Evolutionary conservation across 2,797 vertebrate species (phyloP).

Genomic region (Thalassophryne amazonica): DNA sequence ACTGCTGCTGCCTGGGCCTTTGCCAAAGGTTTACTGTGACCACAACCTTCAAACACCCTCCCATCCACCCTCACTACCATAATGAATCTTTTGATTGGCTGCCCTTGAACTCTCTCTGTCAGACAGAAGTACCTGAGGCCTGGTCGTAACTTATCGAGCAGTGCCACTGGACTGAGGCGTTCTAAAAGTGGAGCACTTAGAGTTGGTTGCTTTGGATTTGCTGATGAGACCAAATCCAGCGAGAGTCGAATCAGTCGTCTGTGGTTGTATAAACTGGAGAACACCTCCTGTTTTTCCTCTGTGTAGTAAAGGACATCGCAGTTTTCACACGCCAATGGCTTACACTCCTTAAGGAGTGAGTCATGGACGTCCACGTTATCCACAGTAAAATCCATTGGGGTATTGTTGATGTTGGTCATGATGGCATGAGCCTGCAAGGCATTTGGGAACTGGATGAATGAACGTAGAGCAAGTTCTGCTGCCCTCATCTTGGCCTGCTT

Average conservation of each 20-base stretch:
- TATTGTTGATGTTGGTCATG: constrained; percentile 73
- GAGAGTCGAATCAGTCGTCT: constrained; percentile 76
- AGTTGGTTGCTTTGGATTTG: constrained; percentile 51
- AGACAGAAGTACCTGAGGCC: constrained; percentile 89
- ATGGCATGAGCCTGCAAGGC: constrained; percentile 85
- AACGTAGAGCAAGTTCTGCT: constrained; percentile 87
- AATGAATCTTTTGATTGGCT: constrained; percentile 84
- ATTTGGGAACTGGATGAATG: constrained; percentile 91
- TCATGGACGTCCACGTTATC: constrained; percentile 86
- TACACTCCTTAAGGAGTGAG: constrained; percentile 84
- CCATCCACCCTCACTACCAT: constrained; percentile 90
- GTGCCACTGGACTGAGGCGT: constrained; percentile 80
- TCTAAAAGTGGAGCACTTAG: constrained; percentile 30
- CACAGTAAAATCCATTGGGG: constrained; percentile 85
- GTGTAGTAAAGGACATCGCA: constrained; percentile 60
- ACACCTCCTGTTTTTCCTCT: constrained; percentile 69
- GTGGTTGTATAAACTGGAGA: constrained; percentile 69
- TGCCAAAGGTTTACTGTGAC: constrained; percentile 90
- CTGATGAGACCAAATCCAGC: constrained; percentile 80
- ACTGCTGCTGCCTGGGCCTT: constrained; percentile 87
- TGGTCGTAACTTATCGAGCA: constrained; percentile 86
- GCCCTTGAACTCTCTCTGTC: constrained; percentile 79
- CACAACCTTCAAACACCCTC: constrained; percentile 90
- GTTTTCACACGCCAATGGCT: constrained; percentile 65
- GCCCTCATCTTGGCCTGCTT: constrained; percentile 94